Evolutionary conservation across 2,888 invertebrate genomes (phyloP), one percentile per base, ranked within the genome.

Genomic region (Ypsolopha sequella): DNA sequence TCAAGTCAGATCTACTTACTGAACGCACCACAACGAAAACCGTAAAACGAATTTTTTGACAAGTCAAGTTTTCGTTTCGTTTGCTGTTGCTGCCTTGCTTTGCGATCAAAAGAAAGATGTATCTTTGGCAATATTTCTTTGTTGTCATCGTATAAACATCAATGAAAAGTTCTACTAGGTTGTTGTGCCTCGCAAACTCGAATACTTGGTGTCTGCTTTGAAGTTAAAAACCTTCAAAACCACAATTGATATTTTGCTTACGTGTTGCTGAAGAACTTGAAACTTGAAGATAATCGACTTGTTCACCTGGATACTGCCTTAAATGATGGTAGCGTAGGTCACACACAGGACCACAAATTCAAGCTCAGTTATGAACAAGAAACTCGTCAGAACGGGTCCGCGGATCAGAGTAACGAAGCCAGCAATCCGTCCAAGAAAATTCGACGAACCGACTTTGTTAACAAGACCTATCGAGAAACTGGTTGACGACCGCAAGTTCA

Each of bases 361-460:
- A 11, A 43, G 58, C 67, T 54, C 53, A 71, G 68, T 68, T 61
- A 85, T 85, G 85, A 82, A 77, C 72, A 85, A 80, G 61, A 85
- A 84, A 64, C 71, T 68, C 11, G 59, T 57, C 24, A 67, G 81
- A 53, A 70, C 72, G 48, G 85, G 85, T 54, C 85, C 85, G 1
- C 75, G 76, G 58, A 78, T 84, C 53, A 65, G 84, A 8, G 76
- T 82, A 24, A 85, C 82, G 0, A 63, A 80, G 49, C 76, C 80
- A 43, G 63, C 63, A 0, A 62, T 70, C 1, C 59, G 74, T 48
- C 59, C 65, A 6, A 59, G 60, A 39, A 76, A 73, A 61, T 50
- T 66, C 1, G 80, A 82, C 6, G 74, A 73, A 3, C 54, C 54
- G 0, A 8, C 57, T 7, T 11, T 60, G 6, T 4, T 41, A 24